Conservation (phyloP, 2,888 invertebrate genomes). For the Sicus ferrugineus region DNA sequence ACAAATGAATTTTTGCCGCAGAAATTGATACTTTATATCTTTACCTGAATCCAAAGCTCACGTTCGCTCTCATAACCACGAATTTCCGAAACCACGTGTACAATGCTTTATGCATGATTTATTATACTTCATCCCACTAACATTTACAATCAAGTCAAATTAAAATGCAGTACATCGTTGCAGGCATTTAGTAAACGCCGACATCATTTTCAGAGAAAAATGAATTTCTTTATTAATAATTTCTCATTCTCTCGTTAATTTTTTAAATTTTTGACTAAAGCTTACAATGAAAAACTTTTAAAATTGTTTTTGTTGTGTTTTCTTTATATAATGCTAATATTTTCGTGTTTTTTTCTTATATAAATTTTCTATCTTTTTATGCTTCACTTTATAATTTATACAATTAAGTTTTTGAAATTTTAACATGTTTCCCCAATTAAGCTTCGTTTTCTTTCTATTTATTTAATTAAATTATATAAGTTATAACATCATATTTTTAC, state of each 20-base stretch:
- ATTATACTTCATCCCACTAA: too few species aligned
- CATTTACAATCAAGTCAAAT: too few species aligned
- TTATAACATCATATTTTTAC: background rate
- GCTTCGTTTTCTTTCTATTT: conserved; percentile 11
- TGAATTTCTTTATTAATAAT: conserved; percentile 18
- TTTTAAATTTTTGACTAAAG: conserved; percentile 30
- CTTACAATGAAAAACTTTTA: conserved; percentile 28
- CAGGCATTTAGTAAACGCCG: background rate
- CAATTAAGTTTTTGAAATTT: conserved; percentile 25
- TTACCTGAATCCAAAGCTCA: too few species aligned
- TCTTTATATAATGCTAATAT: conserved; percentile 1
- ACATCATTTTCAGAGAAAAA: background rate
- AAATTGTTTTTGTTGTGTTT: conserved; percentile 10
- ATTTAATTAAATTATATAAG: background rate
- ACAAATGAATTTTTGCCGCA: too few species aligned
- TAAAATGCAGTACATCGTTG: too few species aligned
- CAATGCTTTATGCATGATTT: too few species aligned
- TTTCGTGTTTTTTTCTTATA: background rate
- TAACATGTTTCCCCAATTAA: conserved; percentile 18
- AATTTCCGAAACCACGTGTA: too few species aligned
- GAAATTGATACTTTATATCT: too few species aligned
- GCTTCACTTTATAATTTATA: conserved; percentile 21
- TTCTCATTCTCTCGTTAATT: conserved; percentile 13
- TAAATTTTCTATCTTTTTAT: conserved; percentile 32
- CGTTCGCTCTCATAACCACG: too few species aligned